Evolutionary conservation across 1,140 invertebrate species (phyloP), one percentile per base, ranked within the genome.

Genomic region (Bombyx mandarina): DNA sequence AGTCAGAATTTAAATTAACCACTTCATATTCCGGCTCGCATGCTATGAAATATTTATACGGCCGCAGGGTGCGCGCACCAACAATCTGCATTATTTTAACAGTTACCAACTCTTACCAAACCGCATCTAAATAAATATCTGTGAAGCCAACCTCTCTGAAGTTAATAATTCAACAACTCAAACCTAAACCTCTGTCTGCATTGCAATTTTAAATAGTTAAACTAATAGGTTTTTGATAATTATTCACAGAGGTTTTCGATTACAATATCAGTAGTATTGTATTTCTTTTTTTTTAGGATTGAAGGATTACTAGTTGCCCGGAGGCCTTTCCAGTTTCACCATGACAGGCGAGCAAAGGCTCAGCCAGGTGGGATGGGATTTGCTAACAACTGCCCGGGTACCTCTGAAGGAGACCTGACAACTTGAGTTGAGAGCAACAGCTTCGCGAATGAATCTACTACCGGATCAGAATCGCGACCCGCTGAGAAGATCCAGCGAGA

Each of bases 1-100:
- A 67, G 66, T 56, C 66, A 71, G 73, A 79, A 79, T 79, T 78
- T 71, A 78, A 80, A 78, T 79, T 79, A 79, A 81, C 68, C 69
- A 69, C 67, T 75, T 73, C 71, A 77, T 78, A 78, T 70, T 73
- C 69, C 58, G 61, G 68, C 54, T 60, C 55, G 63, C 54, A 61
- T 62, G 61, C 63, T 56, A 66, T 73, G 62, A 77, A 78, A 78
- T 70, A 78, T 75, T 77, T 63, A 75, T 68, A 71, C 62, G 66
- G 60, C 63, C 64, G 62, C 61, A 62, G 53, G 57, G 64, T 51
- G 56, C 56, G 44, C 56, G 60, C 53, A 53, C 59, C 54, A 57
- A 50, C 59, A 45, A 49, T 54, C 49, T 49, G 45, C 52, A 56
- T 59, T 62, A 58, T 49, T n/a, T 49, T 35, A 51, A 51, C n/a